Conservation (phyloP, 1,140 invertebrate species). For the Hormaphis cornu region DNA sequence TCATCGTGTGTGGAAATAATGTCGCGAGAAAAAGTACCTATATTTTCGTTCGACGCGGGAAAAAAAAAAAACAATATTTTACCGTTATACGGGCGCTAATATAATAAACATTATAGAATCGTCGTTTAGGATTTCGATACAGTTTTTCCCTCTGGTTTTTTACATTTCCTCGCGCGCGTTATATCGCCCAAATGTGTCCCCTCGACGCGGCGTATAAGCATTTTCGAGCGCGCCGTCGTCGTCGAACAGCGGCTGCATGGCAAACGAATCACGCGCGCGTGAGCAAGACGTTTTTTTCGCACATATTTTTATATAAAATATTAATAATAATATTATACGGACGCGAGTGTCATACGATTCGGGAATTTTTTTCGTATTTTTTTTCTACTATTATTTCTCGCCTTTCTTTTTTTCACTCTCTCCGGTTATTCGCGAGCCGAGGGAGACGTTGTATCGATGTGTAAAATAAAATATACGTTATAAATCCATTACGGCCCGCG, state of each 20-base stretch:
- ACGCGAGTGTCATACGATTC: slow-evolving; percentile 13
- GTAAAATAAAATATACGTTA: slow-evolving; percentile 28
- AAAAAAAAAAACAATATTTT: not conserved
- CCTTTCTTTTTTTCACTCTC: not conserved
- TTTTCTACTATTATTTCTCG: slow-evolving; percentile 9
- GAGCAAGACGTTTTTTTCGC: not conserved
- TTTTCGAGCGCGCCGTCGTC: not conserved
- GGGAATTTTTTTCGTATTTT: too few species aligned
- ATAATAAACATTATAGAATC: too few species aligned
- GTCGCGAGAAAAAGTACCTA: too few species aligned
- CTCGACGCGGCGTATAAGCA: not conserved
- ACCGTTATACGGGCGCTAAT: too few species aligned
- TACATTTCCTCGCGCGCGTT: too few species aligned
- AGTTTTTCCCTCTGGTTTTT: not conserved
- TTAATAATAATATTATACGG: too few species aligned
- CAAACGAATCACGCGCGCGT: slow-evolving; percentile 15
- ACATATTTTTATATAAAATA: too few species aligned
- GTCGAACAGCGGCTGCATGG: not conserved
- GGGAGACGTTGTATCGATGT: not conserved
- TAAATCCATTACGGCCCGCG: slow-evolving; percentile 27
- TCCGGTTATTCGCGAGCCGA: not conserved
- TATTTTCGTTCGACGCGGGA: too few species aligned
- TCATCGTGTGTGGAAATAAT: too few species aligned
- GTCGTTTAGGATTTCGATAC: slow-evolving; percentile 18
- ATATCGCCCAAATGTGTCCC: too few species aligned